These are phyloP conservation scores for Chymomyza caudatula DNA, from an alignment of 2,888 invertebrate species.

Conservation along the genomic window DNA sequence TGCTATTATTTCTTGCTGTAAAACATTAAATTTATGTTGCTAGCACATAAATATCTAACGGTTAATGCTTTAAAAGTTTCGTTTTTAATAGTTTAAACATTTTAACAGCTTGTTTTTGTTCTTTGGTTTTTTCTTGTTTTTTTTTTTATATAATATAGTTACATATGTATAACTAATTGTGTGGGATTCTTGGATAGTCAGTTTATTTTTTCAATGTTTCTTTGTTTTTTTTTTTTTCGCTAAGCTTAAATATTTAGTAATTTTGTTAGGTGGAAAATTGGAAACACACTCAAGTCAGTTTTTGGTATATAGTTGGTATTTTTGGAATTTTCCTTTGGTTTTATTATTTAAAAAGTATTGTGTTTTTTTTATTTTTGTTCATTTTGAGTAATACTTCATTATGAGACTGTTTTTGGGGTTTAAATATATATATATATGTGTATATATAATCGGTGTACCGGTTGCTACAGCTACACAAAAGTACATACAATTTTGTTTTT, in stretches of 20 bases:
- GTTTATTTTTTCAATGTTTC: neutral
- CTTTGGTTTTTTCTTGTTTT: constrained; percentile 7
- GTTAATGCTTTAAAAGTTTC: constrained; percentile 9
- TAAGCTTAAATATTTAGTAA: constrained; percentile 18
- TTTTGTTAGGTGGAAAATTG: constrained; percentile 65
- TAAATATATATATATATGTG: neutral
- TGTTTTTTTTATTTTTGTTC: neutral
- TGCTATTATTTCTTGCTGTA: constrained; percentile 9
- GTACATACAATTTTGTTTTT: neutral
- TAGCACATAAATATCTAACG: constrained; percentile 19
- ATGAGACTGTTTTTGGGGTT: neutral
- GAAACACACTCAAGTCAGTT: constrained; percentile 46
- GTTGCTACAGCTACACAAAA: neutral
- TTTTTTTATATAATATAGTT: constrained; percentile 1
- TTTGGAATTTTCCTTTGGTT: constrained; percentile 48
- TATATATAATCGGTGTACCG: constrained; percentile 8
- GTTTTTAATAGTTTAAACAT: constrained; percentile 3
- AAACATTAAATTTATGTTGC: constrained; percentile 16
- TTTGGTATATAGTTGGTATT: neutral
- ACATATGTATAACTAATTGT: neutral
- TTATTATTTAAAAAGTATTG: constrained; percentile 39
- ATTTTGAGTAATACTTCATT: constrained; percentile 14
- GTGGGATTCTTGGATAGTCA: neutral
- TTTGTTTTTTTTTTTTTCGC: constrained; percentile 11
- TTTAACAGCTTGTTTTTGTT: constrained; percentile 1